Base-by-base conservation (phyloP, 2,888 invertebrate species). In the Aphidius colemani region DNA sequence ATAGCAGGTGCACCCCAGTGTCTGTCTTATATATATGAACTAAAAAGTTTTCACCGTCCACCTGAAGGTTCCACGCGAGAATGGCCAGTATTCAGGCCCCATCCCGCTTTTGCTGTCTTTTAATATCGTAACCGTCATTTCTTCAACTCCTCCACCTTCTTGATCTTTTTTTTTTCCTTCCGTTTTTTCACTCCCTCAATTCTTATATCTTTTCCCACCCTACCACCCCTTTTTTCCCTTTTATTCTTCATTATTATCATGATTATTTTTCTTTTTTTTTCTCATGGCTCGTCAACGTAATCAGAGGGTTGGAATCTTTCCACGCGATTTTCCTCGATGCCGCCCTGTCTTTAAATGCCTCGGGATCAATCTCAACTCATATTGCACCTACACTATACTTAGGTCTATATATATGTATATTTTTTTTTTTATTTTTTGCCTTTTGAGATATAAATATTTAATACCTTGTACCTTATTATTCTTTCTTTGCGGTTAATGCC, bases 31-130 rank as follows among this genome's bases (percentile, higher is more conserved):
- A 59, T 60, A 30, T 43, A 59, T 55, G 59, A 66, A 65, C 51
- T 71, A 70, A 76, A 75, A 74, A 74, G 72, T 80, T 78, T 76
- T 78, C 73, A 75, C 78, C 78, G 79, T 79, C 74, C 78, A 79
- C 78, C 78, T 76, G 78, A 79, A 79, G 78, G 79, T 80, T 79
- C 79, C 79, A 77, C 79, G 78, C 79, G 78, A 77, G 76, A 59
- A 63, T 66, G 68, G 65, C 66, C 66, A 5, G 30, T 30, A 5
- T 30, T 65, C 64, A 67, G 63, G 66, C 65, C 58, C 53, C 63
- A 51, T 53, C 61, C 53, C 66, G 64, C 63, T 66, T 59, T 57
- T 30, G n/a, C 43, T 18, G 44, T 43, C 44, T 39, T 50, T 65
- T 64, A 66, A 63, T 65, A 67, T 63, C 53, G 61, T 65, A 64